A percentile compares a stretch with the other conserved stretches of the same genome.
Conservation (phyloP, 2,888 invertebrate species). For the Spodoptera picta region DNA sequence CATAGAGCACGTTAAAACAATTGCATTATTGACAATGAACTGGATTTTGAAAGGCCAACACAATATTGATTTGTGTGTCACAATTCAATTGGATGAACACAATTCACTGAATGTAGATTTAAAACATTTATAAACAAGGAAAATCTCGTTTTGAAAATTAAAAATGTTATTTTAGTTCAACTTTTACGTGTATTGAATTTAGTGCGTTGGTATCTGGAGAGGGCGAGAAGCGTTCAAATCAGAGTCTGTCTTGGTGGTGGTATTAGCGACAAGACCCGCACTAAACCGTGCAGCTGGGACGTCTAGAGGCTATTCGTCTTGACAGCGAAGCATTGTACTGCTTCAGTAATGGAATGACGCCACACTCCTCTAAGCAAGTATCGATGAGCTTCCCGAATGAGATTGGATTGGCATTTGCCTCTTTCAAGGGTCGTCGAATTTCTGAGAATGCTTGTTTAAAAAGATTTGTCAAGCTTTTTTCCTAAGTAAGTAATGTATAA, state of each 20-base stretch:
- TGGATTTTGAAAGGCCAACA: slow-evolving; percentile 9
- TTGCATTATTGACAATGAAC: slow-evolving; percentile 5
- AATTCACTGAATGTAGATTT: background rate
- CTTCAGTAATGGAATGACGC: slow-evolving; percentile 1
- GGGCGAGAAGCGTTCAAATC: slow-evolving; percentile 2
- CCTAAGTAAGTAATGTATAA: slow-evolving; percentile 4
- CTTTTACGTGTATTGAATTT: slow-evolving; percentile 4
- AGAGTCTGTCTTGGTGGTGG: background rate
- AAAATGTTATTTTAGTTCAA: slow-evolving; percentile 18
- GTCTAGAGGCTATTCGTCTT: slow-evolving; percentile 19
- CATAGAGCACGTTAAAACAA: background rate
- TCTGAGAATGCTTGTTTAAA: slow-evolving; percentile 7
- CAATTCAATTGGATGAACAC: background rate
- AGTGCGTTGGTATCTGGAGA: background rate
- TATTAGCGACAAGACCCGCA: slow-evolving; percentile 14
- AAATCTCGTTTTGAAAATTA: background rate
- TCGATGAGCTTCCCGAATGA: slow-evolving; percentile 12
- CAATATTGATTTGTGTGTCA: background rate
- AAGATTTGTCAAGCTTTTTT: slow-evolving; percentile 13
- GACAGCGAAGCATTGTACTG: slow-evolving; percentile 19
- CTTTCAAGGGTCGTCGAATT: slow-evolving; percentile 3
- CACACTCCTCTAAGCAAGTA: slow-evolving; percentile 11
- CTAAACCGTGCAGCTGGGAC: slow-evolving; percentile 5
- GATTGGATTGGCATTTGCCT: slow-evolving; percentile 8
- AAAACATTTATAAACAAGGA: background rate